Base-by-base conservation (phyloP, 2,797 vertebrate genomes). In the Avahi laniger region DNA sequence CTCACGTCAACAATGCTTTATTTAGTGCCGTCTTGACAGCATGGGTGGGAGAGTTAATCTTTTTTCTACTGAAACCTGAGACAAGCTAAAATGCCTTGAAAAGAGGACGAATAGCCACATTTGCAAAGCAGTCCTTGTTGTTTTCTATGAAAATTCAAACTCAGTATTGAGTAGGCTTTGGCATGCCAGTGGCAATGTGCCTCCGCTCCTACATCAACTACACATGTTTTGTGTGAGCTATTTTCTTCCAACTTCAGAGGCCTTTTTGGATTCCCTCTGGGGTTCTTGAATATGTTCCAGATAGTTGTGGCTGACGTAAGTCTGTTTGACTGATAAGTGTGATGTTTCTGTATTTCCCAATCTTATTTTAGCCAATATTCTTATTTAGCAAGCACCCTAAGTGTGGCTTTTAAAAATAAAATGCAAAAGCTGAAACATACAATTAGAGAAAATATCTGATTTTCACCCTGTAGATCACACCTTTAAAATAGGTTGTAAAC, bases 231-330 rank as follows among this genome's bases (percentile, higher is more conserved):
- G 0, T 72, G 85, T 91, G 73, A 95, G 65, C 76, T 95, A n/a
- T 93, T 90, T 87, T 81, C 75, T 78, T 89, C 78, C 57, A 95
- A 76, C 50, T 87, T 93, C 43, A 75, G 90, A 93, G 69, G 73
- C 61, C 43, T 95, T 93, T 95, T 57, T 76, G 69, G 89, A 95
- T 93, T 95, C 83, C 57, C 96, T 95, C 83, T 88, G 83, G 48
- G 46, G 28, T 95, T 96, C 65, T 57, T 94, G 80, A 96, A 70
- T 83, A 83, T 85, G 43, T 79, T 91, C 87, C 80, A 93, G 52
- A 69, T 48, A 87, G 65, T 65, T 92, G 52, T 85, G 89, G 91
- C 70, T 92, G 87, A 93, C 52, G 95, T 46, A 95, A 96, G 50
- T 88, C 65, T 72, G 57, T 88, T 59, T 72, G 75, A 73, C 43